Base-by-base conservation (phyloP, 1,140 invertebrate species). In the Adoxophyes honmai region DNA sequence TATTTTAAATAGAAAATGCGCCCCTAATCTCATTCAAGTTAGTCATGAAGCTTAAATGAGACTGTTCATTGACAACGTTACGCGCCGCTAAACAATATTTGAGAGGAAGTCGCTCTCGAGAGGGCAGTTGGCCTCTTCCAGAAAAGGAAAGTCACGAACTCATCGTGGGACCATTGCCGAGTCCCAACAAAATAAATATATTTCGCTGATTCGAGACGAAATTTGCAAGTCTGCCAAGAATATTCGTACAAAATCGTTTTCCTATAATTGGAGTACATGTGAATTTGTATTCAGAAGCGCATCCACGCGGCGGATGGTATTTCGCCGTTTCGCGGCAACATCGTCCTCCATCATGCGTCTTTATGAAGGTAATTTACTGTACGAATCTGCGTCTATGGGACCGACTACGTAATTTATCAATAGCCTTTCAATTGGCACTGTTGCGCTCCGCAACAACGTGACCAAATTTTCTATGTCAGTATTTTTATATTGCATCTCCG, bases 201-300 rank as follows among this genome's bases (percentile, higher is more conserved):
- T 86, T 81, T 87, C 72, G 81, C 73, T 81, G 82, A 88, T 86
- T 88, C 77, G 64, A 75, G 72, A 66, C 68, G 74, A 83, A 85
- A 88, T 88, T 88, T 88, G 85, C 85, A 88, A 88, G 85, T 88
- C 79, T 86, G 85, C 85, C 85, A 88, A 88, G 85, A 88, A 88
- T 86, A 88, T 88, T 88, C 76, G 74, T 86, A 83, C 78, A 80
- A 86, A 88, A 88, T 88, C 82, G 85, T 88, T 88, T 88, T 88
- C 85, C 85, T 86, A 86, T 88, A 88, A 88, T 88, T 88, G 85
- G 82, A 86, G 85, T 86, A 88, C 82, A 87, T 88, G 80, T 85
- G 82, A 88, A 88, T 88, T 86, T 86, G 82, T 88, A 88, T 88
- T 88, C 82, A 83, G 82, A 75, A 70, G 82, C 81, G 84, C 81